A percentile compares a stretch with the other conserved stretches of the same genome.
These are phyloP conservation scores for Eriocheir sinensis DNA, from an alignment of 1,140 invertebrate species.

Conservation along the genomic window DNA sequence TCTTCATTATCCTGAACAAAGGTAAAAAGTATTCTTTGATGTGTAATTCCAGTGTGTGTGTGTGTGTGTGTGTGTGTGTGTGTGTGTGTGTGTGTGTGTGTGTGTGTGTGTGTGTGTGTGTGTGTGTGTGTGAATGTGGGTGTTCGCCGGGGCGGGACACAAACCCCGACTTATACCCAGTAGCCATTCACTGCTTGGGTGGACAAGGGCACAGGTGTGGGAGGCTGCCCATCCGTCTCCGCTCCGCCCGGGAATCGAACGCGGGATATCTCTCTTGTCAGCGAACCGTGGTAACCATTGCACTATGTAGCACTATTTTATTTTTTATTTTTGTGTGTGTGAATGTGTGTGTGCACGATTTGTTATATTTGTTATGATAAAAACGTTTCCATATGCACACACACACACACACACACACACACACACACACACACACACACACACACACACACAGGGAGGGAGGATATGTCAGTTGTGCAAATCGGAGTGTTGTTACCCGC, in stretches of 20 bases:
- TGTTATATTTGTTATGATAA: too few relatives aligned
- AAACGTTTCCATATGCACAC: neutral
- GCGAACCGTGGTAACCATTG: too few relatives aligned
- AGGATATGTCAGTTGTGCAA: neutral
- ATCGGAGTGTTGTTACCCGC: neutral
- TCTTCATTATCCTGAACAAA: neutral
- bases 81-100: conserved; percentile 4
- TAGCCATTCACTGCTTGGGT: too few relatives aligned
- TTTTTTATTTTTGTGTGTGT: too few relatives aligned
- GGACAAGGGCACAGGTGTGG: too few relatives aligned
- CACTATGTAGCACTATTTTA: too few relatives aligned
- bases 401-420: conserved; percentile 22
- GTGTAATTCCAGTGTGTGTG: conserved; percentile 28
- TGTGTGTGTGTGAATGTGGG: conserved; percentile 31
- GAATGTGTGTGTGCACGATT: too few relatives aligned
- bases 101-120: conserved; percentile 33
- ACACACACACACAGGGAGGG: neutral
- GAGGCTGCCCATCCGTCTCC: too few relatives aligned
- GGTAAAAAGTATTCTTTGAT: neutral
- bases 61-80: neutral
- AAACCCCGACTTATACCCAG: too few relatives aligned
- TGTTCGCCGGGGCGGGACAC: neutral
- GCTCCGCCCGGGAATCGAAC: too few relatives aligned
- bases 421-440: conserved; percentile 37
- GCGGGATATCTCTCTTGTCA: too few relatives aligned